Conservation (phyloP, 2,113 vertebrate genomes). For the Stigmatopora nigra region DNA sequence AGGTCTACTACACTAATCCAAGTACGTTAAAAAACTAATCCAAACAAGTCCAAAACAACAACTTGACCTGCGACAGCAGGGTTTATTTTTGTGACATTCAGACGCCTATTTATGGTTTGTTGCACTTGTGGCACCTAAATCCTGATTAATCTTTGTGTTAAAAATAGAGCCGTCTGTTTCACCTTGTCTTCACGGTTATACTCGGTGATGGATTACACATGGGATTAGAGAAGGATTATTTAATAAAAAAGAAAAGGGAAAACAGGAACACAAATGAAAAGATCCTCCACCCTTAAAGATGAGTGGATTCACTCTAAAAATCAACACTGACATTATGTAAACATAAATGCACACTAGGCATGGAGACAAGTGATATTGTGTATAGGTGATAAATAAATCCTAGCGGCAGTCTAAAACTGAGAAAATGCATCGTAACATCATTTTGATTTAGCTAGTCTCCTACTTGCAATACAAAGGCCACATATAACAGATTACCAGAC, state of each 20-base stretch:
- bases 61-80: neutral
- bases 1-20: neutral
- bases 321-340: constrained; percentile 30
- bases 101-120: constrained; percentile 41
- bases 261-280: constrained; percentile 20
- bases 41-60: neutral
- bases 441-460: neutral
- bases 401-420: neutral
- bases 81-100: constrained; percentile 37
- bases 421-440: neutral
- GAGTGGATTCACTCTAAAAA: constrained; percentile 17
- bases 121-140: constrained; percentile 47
- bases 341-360: constrained; percentile 13
- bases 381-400: neutral
- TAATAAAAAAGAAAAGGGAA: constrained; percentile 45
- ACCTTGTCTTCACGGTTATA: constrained; percentile 50
- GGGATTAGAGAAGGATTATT: constrained; percentile 50
- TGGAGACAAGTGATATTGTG: constrained; percentile 1
- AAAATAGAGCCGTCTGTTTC: constrained; percentile 58
- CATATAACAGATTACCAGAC: constrained; percentile 34
- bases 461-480: constrained; percentile 46
- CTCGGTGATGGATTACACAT: constrained; percentile 42
- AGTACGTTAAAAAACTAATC: neutral
- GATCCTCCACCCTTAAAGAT: constrained; percentile 24
- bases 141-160: constrained; percentile 63